A percentile compares a stretch with the other conserved stretches of the same genome.
Evolutionary conservation across 2,888 invertebrate species (phyloP).

Genomic region (Pachliopta kotzebuea): DNA sequence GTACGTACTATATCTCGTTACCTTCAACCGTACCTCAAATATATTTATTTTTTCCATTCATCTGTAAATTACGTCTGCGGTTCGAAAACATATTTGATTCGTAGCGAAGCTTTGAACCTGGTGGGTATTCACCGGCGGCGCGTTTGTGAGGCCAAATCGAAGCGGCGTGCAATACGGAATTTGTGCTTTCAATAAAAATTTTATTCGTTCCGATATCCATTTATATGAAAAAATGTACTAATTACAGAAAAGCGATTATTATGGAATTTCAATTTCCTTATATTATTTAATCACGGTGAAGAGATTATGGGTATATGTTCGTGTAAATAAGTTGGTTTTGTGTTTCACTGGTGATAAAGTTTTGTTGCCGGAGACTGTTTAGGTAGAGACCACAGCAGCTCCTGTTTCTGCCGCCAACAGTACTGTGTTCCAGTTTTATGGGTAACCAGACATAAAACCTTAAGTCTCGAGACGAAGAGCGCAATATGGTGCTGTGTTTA

Average conservation of each 20-base stretch:
- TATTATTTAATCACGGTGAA: too few species aligned
- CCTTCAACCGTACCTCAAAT: not conserved
- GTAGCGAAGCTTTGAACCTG: slow-evolving; percentile 11
- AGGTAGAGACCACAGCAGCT: too few species aligned
- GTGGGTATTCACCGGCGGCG: not conserved
- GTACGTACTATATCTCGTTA: not conserved
- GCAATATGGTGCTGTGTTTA: too few species aligned
- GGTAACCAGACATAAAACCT: too few species aligned
- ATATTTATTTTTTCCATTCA: slow-evolving; percentile 14
- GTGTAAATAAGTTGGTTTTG: too few species aligned
- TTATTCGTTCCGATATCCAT: slow-evolving; percentile 1
- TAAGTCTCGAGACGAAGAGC: too few species aligned
- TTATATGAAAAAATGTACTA: not conserved
- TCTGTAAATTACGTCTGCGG: slow-evolving; percentile 16
- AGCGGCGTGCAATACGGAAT: slow-evolving; percentile 12
- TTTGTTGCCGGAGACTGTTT: too few species aligned
- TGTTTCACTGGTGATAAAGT: too few species aligned
- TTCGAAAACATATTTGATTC: slow-evolving; percentile 25
- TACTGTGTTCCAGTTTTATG: too few species aligned
- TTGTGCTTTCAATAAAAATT: slow-evolving; percentile 17
- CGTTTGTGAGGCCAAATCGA: slow-evolving; percentile 22
- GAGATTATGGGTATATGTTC: too few species aligned
- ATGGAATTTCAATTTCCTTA: not conserved
- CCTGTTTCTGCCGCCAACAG: too few species aligned
- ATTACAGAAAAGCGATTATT: not conserved